Percentiles rank a stretch among this genome's conserved stretches.
Conservation (phyloP, 2,888 invertebrate genomes). For the Tillus elongatus region DNA sequence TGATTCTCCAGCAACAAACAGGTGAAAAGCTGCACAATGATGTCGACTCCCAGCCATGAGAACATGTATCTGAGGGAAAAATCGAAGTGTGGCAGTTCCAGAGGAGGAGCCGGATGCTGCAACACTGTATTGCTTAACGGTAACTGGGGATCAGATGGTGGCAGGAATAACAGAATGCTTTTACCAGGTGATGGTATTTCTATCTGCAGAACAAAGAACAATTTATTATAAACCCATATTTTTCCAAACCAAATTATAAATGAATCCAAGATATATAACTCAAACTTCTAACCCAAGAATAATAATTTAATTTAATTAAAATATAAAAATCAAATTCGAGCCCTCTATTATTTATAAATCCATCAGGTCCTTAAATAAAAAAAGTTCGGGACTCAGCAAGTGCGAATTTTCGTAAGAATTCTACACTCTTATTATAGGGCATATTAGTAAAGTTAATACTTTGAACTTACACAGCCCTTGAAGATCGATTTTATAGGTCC, state of each 20-base stretch:
- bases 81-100: conserved; percentile 90
- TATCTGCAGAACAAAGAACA: conserved; percentile 28
- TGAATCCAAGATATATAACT: too few species aligned
- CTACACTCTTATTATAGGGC: too few species aligned
- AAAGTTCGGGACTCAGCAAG: too few species aligned
- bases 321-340: too few species aligned
- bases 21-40: conserved; percentile 85
- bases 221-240: conserved; percentile 4
- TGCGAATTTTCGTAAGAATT: too few species aligned
- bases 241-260: too few species aligned
- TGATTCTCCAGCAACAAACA: conserved; percentile 95
- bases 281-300: too few species aligned
- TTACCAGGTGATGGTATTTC: conserved; percentile 78
- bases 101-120: conserved; percentile 65
- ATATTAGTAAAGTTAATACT: too few species aligned
- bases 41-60: conserved; percentile 80
- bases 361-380: too few species aligned
- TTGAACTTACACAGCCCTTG: too few species aligned
- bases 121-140: conserved; percentile 59
- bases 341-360: too few species aligned
- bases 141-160: conserved; percentile 60
- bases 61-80: conserved; percentile 86
- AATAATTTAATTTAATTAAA: conserved; percentile 3
- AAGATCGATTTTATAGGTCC: too few species aligned
- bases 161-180: conserved; percentile 68